Evolutionary conservation across 2,797 vertebrate species (phyloP).

Genomic region (Typhlichthys eigenmanni): DNA sequence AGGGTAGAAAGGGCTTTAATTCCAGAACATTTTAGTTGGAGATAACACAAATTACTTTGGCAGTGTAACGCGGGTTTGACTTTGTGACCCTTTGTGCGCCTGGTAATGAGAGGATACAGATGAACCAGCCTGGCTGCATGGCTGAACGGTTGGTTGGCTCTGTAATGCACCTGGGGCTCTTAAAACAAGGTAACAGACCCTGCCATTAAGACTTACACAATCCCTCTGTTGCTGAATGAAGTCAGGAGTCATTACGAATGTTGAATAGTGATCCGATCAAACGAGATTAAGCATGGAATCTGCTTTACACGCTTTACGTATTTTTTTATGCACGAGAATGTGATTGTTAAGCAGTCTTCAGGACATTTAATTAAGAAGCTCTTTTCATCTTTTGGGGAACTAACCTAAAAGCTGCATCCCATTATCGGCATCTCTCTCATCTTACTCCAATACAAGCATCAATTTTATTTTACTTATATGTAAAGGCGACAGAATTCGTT

Average conservation of each 20-base stretch:
- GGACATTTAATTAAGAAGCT: slow-evolving; percentile 18
- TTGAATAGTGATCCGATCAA: slow-evolving; percentile 1
- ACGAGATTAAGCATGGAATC: not conserved
- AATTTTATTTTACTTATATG: slow-evolving; percentile 22
- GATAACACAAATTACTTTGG: slow-evolving; percentile 38
- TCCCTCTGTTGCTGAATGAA: slow-evolving; percentile 10
- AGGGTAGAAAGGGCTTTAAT: slow-evolving; percentile 13
- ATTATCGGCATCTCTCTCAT: slow-evolving; percentile 50
- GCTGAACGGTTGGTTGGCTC: slow-evolving; percentile 24
- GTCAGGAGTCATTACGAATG: slow-evolving; percentile 5
- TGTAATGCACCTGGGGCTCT: slow-evolving; percentile 16
- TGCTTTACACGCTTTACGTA: no score
- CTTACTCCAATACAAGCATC: slow-evolving; percentile 32
- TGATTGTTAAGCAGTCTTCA: not conserved
- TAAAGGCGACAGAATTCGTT: slow-evolving; percentile 25
- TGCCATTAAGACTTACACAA: not conserved
- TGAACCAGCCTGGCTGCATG: slow-evolving; percentile 13
- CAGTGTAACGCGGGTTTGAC: slow-evolving; percentile 11
- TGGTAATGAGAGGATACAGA: slow-evolving; percentile 35
- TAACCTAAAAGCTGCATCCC: slow-evolving; percentile 10
- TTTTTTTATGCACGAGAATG: not conserved
- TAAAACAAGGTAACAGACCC: slow-evolving; percentile 21
- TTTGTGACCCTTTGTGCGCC: slow-evolving; percentile 28
- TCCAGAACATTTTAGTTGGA: slow-evolving; percentile 32
- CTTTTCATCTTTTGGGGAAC: slow-evolving; percentile 2